A percentile compares a stretch with the other conserved stretches of the same genome.
Conservation (phyloP, 1,140 invertebrate species). For the Penaeus vannamei region DNA sequence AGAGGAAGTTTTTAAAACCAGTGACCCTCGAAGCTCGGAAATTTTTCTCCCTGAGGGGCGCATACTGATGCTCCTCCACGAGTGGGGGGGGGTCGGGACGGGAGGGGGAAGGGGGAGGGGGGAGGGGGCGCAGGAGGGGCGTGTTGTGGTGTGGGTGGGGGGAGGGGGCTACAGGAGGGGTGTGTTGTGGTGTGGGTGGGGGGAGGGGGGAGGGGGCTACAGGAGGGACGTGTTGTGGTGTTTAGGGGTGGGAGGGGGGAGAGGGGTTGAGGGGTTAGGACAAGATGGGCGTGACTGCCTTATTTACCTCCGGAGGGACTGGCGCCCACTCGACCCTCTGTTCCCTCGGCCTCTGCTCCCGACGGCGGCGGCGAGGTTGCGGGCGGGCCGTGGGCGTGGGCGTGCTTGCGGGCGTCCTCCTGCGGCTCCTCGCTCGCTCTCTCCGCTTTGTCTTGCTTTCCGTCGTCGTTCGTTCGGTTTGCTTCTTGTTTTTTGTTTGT, state of each 20-base stretch:
- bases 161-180: neutral
- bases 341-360: no score
- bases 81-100: no score
- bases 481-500: neutral
- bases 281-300: no score
- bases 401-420: no score
- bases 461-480: no score
- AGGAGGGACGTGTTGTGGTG: no score
- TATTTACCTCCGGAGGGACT: no score
- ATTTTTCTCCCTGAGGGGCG: neutral
- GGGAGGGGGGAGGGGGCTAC: neutral
- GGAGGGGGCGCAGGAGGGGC: neutral
- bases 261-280: neutral
- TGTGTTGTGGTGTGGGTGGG: neutral
- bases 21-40: constrained; percentile 11
- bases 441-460: no score
- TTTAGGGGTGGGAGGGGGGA: neutral
- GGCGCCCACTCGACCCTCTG: no score
- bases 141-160: neutral
- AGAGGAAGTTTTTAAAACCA: constrained; percentile 3
- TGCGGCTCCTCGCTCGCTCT: no score
- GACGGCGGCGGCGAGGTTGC: no score
- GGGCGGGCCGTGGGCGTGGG: no score
- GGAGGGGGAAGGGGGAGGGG: neutral
- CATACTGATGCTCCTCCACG: neutral